These are phyloP conservation scores for Danio tinwini DNA, from an alignment of 2,797 vertebrate genomes.

Conservation along the genomic window DNA sequence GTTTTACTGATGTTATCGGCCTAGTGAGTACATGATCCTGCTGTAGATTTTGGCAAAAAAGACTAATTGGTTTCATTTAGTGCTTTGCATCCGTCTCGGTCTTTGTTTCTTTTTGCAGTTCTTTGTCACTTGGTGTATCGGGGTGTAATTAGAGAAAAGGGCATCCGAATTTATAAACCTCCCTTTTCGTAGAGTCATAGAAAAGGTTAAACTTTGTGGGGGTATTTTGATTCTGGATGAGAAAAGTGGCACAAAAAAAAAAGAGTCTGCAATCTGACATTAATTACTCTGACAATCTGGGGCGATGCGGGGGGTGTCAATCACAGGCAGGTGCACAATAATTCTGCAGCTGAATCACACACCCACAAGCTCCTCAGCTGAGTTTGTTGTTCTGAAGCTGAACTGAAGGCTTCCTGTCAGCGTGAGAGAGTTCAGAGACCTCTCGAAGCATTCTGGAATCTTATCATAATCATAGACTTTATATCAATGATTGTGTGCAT, in stretches of 20 bases:
- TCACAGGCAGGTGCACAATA: slow-evolving; percentile 50
- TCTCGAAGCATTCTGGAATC: background rate
- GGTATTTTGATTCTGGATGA: slow-evolving; percentile 49
- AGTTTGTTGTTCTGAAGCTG: slow-evolving; percentile 40
- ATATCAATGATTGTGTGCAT: background rate
- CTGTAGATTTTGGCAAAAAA: slow-evolving; percentile 15
- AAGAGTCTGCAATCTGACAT: slow-evolving; percentile 54
- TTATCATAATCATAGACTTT: slow-evolving; percentile 3
- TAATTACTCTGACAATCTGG: slow-evolving; percentile 56
- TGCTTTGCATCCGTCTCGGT: background rate
- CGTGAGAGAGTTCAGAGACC: background rate
- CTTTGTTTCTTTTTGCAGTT: background rate
- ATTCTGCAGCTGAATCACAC: slow-evolving; percentile 42
- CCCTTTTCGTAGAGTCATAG: slow-evolving; percentile 35
- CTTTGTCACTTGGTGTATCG: background rate
- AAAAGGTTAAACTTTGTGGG: slow-evolving; percentile 51
- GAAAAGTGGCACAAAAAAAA: slow-evolving; percentile 56
- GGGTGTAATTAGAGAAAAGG: slow-evolving; percentile 15
- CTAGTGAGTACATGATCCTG: background rate
- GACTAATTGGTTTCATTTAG: slow-evolving; percentile 23
- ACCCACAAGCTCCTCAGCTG: slow-evolving; percentile 35
- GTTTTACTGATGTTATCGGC: slow-evolving; percentile 36
- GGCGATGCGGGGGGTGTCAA: slow-evolving; percentile 50
- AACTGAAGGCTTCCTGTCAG: slow-evolving; percentile 22
- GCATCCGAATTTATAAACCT: slow-evolving; percentile 21